A percentile compares a stretch with the other conserved stretches of the same genome.
These are phyloP conservation scores for Lagorchestes hirsutus DNA, from an alignment of 2,797 vertebrate genomes.

Conservation along the genomic window DNA sequence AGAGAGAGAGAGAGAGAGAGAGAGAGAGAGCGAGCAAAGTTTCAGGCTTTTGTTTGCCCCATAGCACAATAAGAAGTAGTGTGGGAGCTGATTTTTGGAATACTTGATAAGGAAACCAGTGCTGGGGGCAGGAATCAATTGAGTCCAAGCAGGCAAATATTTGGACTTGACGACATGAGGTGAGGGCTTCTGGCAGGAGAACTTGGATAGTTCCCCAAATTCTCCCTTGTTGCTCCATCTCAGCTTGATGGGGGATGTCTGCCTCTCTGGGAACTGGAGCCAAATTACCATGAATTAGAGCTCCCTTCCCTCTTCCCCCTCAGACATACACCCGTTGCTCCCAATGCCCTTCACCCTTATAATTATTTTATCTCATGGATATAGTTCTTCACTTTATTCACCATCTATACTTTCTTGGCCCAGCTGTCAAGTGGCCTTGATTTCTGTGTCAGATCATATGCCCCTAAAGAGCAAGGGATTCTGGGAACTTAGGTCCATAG, in stretches of 20 bases:
- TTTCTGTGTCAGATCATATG: too few relatives aligned
- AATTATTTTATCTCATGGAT: background rate
- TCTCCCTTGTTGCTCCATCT: background rate
- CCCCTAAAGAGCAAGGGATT: background rate
- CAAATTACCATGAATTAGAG: background rate
- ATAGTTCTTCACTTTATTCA: background rate
- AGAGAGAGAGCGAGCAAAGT: background rate
- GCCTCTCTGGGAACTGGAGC: background rate
- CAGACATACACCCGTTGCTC: background rate
- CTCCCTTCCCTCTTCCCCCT: background rate
- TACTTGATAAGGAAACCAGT: background rate
- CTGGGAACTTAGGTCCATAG: background rate
- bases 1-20: too few relatives aligned
- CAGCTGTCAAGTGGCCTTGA: rapidly evolving
- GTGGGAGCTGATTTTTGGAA: background rate
- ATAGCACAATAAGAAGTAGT: rapidly evolving
- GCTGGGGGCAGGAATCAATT: background rate
- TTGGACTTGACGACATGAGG: background rate
- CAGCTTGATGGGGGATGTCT: background rate
- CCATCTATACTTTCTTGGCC: background rate
- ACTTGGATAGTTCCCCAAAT: background rate
- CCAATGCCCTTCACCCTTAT: rapidly evolving
- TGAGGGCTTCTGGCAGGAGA: background rate
- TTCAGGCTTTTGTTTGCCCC: background rate
- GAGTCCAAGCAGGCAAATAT: background rate